Evolutionary conservation across 1,140 invertebrate species (phyloP).

Genomic region (Drosophila suzukii): DNA sequence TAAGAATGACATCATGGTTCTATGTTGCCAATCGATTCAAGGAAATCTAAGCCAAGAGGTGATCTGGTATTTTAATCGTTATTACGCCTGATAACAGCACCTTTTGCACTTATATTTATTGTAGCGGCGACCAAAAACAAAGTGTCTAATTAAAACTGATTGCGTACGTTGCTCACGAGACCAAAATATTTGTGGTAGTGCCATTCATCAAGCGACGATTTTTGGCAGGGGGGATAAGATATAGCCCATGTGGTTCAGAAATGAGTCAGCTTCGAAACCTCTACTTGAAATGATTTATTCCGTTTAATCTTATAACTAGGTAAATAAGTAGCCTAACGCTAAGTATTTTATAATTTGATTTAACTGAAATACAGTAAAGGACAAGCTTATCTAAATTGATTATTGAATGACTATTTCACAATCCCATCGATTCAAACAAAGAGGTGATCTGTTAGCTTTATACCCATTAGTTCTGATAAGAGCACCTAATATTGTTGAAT

Average conservation of each 20-base stretch:
- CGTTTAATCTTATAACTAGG: neutral
- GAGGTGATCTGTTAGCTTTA: neutral
- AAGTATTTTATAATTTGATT: no score
- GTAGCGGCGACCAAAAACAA: neutral
- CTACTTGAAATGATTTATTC: no score
- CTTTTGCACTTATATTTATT: conserved; percentile 27
- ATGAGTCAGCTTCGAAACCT: neutral
- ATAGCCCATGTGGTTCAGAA: neutral
- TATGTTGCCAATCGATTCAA: conserved; percentile 23
- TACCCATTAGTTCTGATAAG: conserved; percentile 6
- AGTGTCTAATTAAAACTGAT: conserved; percentile 53
- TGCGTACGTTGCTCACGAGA: conserved; percentile 37
- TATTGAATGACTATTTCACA: no score
- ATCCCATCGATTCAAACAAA: neutral
- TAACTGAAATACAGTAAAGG: no score
- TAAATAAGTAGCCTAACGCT: no score
- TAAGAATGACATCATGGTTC: conserved; percentile 27
- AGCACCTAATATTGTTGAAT: conserved; percentile 7
- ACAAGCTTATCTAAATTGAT: no score
- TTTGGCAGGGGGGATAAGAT: conserved; percentile 2
- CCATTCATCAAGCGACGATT: conserved; percentile 2
- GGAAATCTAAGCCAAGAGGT: conserved; percentile 27
- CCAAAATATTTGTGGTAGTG: conserved; percentile 1
- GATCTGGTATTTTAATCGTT: conserved; percentile 23
- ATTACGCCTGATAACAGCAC: conserved; percentile 22